phyloP scores from a whole-genome alignment of 2,888 invertebrate genomes.

The Flabesymbios commensalis region DNA sequence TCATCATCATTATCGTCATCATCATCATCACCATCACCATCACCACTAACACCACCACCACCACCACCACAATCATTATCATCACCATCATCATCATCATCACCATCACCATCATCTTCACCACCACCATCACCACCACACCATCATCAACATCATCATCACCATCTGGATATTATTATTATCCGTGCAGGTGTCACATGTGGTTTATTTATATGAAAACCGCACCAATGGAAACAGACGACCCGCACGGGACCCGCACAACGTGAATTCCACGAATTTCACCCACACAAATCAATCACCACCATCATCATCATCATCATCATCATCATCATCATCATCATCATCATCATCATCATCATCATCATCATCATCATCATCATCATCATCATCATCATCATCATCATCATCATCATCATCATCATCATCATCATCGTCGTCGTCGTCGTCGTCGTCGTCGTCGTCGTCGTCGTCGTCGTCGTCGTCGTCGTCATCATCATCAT shows the following conservation, averaged over 20 bases:
- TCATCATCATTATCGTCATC: not conserved
- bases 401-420: constrained; percentile 10
- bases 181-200: too few species aligned
- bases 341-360: constrained; percentile 9
- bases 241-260: not conserved
- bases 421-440: not conserved
- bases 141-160: not conserved
- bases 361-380: constrained; percentile 10
- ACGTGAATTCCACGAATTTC: constrained; percentile 1
- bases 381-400: constrained; percentile 4
- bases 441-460: constrained; percentile 7
- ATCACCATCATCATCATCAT: not conserved
- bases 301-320: constrained; percentile 4
- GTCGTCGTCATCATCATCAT: constrained; percentile 2
- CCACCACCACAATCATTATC: not conserved
- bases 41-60: not conserved
- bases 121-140: not conserved
- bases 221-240: not conserved
- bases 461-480: constrained; percentile 2
- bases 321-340: not conserved
- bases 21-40: not conserved
- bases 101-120: not conserved
- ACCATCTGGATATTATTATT: not conserved
- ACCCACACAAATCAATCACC: not conserved
- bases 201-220: not conserved